Conservation (phyloP, 2,797 vertebrate species). For the Macrochelys suwanniensis region DNA sequence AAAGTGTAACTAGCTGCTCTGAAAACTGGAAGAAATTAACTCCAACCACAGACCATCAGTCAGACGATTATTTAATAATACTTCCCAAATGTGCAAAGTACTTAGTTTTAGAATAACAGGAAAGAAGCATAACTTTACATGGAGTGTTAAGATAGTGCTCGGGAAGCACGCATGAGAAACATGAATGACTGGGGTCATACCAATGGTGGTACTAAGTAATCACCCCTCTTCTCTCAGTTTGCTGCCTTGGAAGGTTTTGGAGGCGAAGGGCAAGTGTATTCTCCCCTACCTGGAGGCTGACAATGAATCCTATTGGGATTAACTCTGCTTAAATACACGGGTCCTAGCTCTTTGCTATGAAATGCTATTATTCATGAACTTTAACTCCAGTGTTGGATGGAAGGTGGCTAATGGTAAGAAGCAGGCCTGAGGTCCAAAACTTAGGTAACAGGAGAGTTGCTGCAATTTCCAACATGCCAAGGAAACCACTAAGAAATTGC, state of each 20-base stretch:
- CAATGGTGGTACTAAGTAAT: neutral
- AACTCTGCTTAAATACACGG: neutral
- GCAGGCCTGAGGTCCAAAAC: constrained; percentile 48
- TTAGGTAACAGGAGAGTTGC: constrained; percentile 62
- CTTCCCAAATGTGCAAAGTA: constrained; percentile 73
- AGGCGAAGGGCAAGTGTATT: accelerated
- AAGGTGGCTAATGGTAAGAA: constrained; percentile 54
- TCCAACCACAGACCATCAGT: constrained; percentile 49
- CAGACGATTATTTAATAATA: constrained; percentile 65
- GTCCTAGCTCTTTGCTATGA: neutral
- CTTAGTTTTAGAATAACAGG: constrained; percentile 73
- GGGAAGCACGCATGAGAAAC: neutral
- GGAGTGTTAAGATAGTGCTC: neutral
- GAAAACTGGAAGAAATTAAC: constrained; percentile 72
- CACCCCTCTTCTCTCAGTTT: neutral
- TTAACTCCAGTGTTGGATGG: neutral
- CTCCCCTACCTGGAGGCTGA: neutral
- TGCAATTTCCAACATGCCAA: constrained; percentile 68
- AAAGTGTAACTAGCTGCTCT: constrained; percentile 57
- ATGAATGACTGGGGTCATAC: accelerated
- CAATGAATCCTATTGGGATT: accelerated
- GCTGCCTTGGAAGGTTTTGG: neutral
- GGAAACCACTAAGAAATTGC: constrained; percentile 83
- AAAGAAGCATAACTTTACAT: constrained; percentile 33
- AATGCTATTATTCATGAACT: neutral